phyloP scores from a whole-genome alignment of 2,888 invertebrate species.

The Hylaea fasciaria region DNA sequence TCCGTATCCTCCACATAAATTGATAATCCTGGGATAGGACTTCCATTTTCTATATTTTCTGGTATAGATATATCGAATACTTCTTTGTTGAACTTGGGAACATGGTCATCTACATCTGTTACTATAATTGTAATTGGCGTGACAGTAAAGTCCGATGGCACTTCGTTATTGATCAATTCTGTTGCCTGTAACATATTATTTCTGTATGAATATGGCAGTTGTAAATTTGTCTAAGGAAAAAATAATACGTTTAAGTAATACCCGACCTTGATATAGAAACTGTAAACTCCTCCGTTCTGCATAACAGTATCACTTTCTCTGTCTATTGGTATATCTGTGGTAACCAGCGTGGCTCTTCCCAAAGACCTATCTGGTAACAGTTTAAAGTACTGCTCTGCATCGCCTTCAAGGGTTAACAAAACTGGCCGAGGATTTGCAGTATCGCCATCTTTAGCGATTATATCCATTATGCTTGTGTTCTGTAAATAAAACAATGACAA shows the following conservation, averaged over 20 bases:
- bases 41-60: slow-evolving; percentile 89
- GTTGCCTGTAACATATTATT: slow-evolving; percentile 83
- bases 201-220: too few species aligned
- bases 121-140: slow-evolving; percentile 91
- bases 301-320: slow-evolving; percentile 90
- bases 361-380: slow-evolving; percentile 83
- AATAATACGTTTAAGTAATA: too few species aligned
- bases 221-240: too few species aligned
- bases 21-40: slow-evolving; percentile 89
- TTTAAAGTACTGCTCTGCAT: slow-evolving; percentile 88
- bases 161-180: slow-evolving; percentile 89
- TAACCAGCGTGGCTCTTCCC: slow-evolving; percentile 85
- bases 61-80: slow-evolving; percentile 89
- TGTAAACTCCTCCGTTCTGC: slow-evolving; percentile 92
- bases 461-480: slow-evolving; percentile 88
- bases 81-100: slow-evolving; percentile 88
- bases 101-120: slow-evolving; percentile 91
- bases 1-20: slow-evolving; percentile 90
- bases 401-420: slow-evolving; percentile 88
- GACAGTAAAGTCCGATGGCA: slow-evolving; percentile 87
- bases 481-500: slow-evolving; percentile 49
- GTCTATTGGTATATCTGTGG: slow-evolving; percentile 88
- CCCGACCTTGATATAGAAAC: slow-evolving; percentile 86
- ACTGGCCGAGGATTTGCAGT: slow-evolving; percentile 89
- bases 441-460: slow-evolving; percentile 92